phyloP scores from a whole-genome alignment of 2,113 vertebrate genomes.

The Cephalopterus ornatus region DNA sequence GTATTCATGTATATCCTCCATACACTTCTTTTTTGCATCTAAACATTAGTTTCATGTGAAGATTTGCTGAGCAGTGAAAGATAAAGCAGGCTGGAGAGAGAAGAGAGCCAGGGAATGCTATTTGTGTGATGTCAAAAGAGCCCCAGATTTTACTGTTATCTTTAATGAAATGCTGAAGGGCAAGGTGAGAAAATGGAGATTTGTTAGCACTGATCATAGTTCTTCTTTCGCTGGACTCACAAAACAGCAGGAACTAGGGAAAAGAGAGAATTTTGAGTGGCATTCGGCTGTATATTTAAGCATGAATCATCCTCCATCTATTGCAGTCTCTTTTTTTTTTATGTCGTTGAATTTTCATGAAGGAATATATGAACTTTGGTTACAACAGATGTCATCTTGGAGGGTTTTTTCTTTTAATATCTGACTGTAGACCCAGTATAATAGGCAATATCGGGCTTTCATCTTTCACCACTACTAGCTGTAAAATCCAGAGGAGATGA shows the following conservation, averaged over 20 bases:
- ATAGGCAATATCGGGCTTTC: constrained; percentile 3
- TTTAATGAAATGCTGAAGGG: background rate
- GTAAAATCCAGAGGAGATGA: constrained; percentile 20
- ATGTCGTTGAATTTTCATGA: constrained; percentile 37
- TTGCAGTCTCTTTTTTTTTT: background rate
- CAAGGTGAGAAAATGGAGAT: background rate
- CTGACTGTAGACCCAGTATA: background rate
- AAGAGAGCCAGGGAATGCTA: background rate
- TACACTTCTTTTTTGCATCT: background rate
- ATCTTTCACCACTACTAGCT: background rate
- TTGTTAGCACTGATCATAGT: background rate
- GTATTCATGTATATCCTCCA: background rate
- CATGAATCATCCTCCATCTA: constrained; percentile 41
- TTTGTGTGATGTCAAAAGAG: background rate
- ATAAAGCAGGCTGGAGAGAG: background rate
- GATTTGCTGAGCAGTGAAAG: background rate
- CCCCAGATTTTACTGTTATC: background rate
- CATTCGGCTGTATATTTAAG: constrained; percentile 18
- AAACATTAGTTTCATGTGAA: background rate
- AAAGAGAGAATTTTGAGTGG: background rate
- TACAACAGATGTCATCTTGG: constrained; percentile 29
- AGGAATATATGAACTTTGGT: constrained; percentile 9
- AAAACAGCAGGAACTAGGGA: background rate
- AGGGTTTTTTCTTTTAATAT: background rate
- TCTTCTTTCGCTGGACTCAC: background rate